Evolutionary conservation across 1,140 invertebrate genomes (phyloP), one percentile per base, ranked within the genome.

Genomic region (Pogonomyrmex barbatus): DNA sequence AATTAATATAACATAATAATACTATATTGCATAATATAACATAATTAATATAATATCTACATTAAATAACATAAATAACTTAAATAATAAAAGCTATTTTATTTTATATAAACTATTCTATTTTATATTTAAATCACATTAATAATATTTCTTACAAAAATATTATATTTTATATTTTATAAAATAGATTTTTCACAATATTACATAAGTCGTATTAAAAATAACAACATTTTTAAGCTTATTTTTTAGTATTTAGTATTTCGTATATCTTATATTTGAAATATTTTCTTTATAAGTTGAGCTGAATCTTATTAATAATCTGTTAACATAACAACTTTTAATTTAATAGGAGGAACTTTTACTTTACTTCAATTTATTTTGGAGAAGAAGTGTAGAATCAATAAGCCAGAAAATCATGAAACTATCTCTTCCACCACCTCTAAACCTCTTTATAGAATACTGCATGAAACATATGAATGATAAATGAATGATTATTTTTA

Each of bases 401-500:
- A 62, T 62, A 77, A 50, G n/a, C 33, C 4, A 45, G 6, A 62
- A 62, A 30, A 62, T 30, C 30, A 24, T 62, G 4, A 62, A 77
- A 36, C n/a, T 14, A 62, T 24, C 24, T 24, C 24, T 24, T 24
- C 24, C 24, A 24, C 24, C 24, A 24, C 24, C 24, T 24, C 24
- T 24, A 24, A 24, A 24, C 24, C 9, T 6, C 30, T 77, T 77
- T 30, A 47, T 30, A 24, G 24, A 76, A 3, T 6, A 60, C 24
- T 58, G 50, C 45, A 50, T 2, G 10, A 24, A 24, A 24, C 24
- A 24, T 60, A 24, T 33, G 24, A 60, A 39, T 62, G 30, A 77
- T 77, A n/a, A 77, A 77, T 77, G 24, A 9, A 12, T 62, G 30
- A 10, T 56, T 77, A 36, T 62, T 47, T 77, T 45, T 47, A 60